Evolutionary conservation across 30 jellyfish, hydroid and myxozoan genomes (phyloP).

Genomic region (Chironex yamaguchii): DNA sequence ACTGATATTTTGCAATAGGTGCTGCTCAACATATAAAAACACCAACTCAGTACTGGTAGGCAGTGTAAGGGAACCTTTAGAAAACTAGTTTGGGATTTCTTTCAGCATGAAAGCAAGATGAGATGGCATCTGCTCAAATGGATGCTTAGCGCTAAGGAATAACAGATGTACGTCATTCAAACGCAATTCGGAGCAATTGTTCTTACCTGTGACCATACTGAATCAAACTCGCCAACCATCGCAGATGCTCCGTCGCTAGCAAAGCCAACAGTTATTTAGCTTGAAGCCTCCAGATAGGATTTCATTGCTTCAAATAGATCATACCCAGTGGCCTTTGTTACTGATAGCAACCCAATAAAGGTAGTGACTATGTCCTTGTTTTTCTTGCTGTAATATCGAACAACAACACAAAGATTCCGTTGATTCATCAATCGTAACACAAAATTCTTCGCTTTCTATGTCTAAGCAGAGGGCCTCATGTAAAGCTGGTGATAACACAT

Average conservation of each 20-base stretch:
- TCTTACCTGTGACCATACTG: slow-evolving; percentile 66
- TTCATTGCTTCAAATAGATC: slow-evolving; percentile 11
- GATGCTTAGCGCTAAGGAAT: slow-evolving; percentile 66
- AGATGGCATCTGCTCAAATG: slow-evolving; percentile 70
- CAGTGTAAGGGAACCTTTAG: no score
- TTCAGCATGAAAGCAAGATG: slow-evolving; percentile 42
- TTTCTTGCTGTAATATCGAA: slow-evolving; percentile 54
- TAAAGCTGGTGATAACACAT: slow-evolving; percentile 66
- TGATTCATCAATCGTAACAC: slow-evolving; percentile 53
- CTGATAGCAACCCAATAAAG: slow-evolving; percentile 57
- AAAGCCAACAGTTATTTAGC: slow-evolving; percentile 1
- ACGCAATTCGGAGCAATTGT: slow-evolving; percentile 66
- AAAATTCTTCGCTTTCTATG: slow-evolving; percentile 43
- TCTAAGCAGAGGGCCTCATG: slow-evolving; percentile 34
- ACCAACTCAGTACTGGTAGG: no score
- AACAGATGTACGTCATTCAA: slow-evolving; percentile 73
- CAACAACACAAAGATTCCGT: slow-evolving; percentile 63
- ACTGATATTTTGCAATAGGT: no score
- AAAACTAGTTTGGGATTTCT: slow-evolving; percentile 69
- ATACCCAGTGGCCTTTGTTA: slow-evolving; percentile 31
- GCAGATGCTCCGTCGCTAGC: slow-evolving; percentile 70
- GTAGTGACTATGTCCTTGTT: slow-evolving; percentile 46
- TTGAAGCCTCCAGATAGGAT: slow-evolving; percentile 6
- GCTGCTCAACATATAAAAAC: no score
- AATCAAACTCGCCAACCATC: slow-evolving; percentile 54